phyloP scores from a whole-genome alignment of 2,797 vertebrate genomes.

The Leptatherina wallacei region DNA sequence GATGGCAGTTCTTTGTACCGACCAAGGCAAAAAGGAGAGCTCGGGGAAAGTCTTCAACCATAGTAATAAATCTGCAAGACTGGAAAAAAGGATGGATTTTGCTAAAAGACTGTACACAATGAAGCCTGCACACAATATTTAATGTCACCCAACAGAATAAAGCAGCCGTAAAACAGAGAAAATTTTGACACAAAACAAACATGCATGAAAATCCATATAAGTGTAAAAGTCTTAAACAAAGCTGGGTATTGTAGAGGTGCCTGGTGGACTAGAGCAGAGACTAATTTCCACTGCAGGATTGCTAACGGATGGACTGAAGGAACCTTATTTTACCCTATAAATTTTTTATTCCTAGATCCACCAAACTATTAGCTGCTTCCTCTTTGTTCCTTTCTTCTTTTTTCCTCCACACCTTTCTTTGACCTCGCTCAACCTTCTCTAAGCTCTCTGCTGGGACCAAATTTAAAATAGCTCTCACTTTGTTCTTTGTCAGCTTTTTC shows the following conservation, averaged over 20 bases:
- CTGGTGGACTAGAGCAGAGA: slow-evolving; percentile 47
- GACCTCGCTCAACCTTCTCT: slow-evolving; percentile 53
- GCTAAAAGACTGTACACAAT: background rate
- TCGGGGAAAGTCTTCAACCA: background rate
- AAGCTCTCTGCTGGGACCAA: slow-evolving; percentile 57
- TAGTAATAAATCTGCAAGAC: background rate
- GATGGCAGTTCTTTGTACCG: slow-evolving; percentile 2
- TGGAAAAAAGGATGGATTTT: background rate
- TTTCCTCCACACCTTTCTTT: slow-evolving; percentile 27
- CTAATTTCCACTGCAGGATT: slow-evolving; percentile 67
- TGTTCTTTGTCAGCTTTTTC: slow-evolving; percentile 53
- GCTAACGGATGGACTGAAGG: slow-evolving; percentile 71
- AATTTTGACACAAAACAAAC: slow-evolving; percentile 23
- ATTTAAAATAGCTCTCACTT: slow-evolving; percentile 53
- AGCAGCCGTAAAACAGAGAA: background rate
- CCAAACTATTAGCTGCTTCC: slow-evolving; percentile 70
- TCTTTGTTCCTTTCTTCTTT: slow-evolving; percentile 56
- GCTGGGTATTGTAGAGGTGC: slow-evolving; percentile 24
- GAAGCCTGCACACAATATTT: background rate
- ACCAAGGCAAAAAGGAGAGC: background rate
- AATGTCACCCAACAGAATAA: background rate
- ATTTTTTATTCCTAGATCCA: slow-evolving; percentile 75
- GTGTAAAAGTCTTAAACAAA: background rate
- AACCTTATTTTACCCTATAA: slow-evolving; percentile 75
- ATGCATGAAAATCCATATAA: slow-evolving; percentile 13